Percentiles rank a stretch among this genome's conserved stretches.
Evolutionary conservation across 2,888 invertebrate genomes (phyloP).

Genomic region (Crepidodera aurea): DNA sequence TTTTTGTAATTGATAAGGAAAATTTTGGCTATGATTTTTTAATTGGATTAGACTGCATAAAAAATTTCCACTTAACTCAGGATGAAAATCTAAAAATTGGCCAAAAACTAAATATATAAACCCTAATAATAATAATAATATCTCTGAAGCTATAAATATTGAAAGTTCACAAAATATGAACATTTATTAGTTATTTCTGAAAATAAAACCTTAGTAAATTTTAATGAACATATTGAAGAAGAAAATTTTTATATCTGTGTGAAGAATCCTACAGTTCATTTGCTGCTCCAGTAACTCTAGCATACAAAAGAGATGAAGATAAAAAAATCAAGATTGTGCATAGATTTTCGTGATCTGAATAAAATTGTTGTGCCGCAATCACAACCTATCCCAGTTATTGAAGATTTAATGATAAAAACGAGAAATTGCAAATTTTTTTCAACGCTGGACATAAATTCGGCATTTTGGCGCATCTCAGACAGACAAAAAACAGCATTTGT

Average conservation of each 20-base stretch:
- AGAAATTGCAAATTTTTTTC: too few species aligned
- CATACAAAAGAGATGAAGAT: slow-evolving; percentile 14
- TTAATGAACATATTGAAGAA: background rate
- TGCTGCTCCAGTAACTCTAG: slow-evolving; percentile 15
- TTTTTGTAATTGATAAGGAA: slow-evolving; percentile 37
- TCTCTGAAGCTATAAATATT: background rate
- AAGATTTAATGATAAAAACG: slow-evolving; percentile 18
- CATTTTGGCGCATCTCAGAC: slow-evolving; percentile 25
- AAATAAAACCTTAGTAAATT: background rate
- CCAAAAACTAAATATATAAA: background rate
- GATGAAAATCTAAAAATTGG: background rate
- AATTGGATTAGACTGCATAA: background rate
- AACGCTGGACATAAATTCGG: slow-evolving; percentile 26
- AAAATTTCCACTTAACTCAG: background rate
- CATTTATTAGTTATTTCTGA: too few species aligned
- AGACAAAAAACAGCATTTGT: slow-evolving; percentile 22
- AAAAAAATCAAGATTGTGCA: slow-evolving; percentile 13
- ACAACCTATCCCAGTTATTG: slow-evolving; percentile 19
- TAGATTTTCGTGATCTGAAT: slow-evolving; percentile 22
- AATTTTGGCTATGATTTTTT: slow-evolving; percentile 37
- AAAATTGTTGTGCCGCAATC: slow-evolving; percentile 23
- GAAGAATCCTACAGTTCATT: slow-evolving; percentile 15
- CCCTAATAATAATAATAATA: background rate
- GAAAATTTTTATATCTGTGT: too few species aligned
- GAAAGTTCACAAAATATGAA: background rate